These are phyloP conservation scores for Brachyrhaphis roseni DNA, from an alignment of 2,797 vertebrate genomes.

Conservation along the genomic window DNA sequence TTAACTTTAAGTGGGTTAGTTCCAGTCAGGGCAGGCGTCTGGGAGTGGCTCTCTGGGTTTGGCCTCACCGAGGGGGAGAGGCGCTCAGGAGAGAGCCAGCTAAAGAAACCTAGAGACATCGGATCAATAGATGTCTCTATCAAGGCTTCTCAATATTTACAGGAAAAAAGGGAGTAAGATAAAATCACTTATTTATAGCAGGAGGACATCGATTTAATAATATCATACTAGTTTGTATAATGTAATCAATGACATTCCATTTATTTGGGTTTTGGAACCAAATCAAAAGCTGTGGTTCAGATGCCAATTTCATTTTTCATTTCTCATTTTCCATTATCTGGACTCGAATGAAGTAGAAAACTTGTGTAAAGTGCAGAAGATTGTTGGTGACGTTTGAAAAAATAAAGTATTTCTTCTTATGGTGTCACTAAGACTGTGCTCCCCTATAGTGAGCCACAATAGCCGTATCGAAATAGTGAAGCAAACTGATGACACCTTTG, in stretches of 20 bases:
- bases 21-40: not conserved
- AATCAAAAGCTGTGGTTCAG: not conserved
- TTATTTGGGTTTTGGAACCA: not conserved
- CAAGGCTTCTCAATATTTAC: not conserved
- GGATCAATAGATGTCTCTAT: not conserved
- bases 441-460: too few relatives aligned
- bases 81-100: not conserved
- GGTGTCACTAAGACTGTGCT: not conserved
- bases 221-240: not conserved
- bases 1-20: conserved; percentile 27
- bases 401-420: not conserved
- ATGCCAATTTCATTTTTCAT: not conserved
- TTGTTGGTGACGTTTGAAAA: not conserved
- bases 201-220: not conserved
- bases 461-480: too few relatives aligned
- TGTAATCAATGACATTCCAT: not conserved
- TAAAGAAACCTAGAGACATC: not conserved
- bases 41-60: not conserved
- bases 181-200: not conserved
- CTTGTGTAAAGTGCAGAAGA: not conserved
- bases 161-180: not conserved
- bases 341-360: too few relatives aligned
- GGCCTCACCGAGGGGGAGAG: not conserved
- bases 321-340: too few relatives aligned
- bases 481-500: too few relatives aligned